Conservation (phyloP, 2,888 invertebrate genomes). For the Sarcophaga subvicina region DNA sequence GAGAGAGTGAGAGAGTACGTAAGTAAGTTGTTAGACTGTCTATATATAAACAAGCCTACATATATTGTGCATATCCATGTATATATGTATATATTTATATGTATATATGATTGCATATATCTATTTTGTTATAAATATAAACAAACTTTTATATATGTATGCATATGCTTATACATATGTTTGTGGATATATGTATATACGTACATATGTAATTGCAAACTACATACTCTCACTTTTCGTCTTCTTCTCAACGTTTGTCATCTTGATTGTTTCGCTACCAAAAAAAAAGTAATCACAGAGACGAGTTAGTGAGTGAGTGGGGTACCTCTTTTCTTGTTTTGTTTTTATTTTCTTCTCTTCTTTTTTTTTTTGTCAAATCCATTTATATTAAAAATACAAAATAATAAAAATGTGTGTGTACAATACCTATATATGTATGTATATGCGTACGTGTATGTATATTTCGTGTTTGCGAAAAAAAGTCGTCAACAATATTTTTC, state of each 20-base stretch:
- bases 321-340: constrained; percentile 17
- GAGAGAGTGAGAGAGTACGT: constrained; percentile 7
- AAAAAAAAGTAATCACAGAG: background rate
- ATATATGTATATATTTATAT: background rate
- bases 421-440: no score
- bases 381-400: constrained; percentile 27
- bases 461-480: constrained; percentile 25
- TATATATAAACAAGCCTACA: background rate
- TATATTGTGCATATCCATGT: background rate
- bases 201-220: constrained; percentile 34
- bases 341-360: background rate
- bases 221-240: constrained; percentile 59
- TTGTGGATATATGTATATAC: constrained; percentile 22
- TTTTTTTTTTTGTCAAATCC: background rate
- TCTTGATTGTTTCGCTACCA: constrained; percentile 24
- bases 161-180: background rate
- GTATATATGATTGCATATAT: background rate
- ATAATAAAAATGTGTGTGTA: constrained; percentile 21
- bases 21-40: constrained; percentile 5
- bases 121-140: no score
- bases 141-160: background rate
- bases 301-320: constrained; percentile 22
- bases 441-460: background rate
- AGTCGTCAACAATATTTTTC: constrained; percentile 25
- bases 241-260: constrained; percentile 24